A percentile compares a stretch with the other conserved stretches of the same genome.
These are phyloP conservation scores for Halichondria panicea DNA, from an alignment of 37 sponge, comb jelly and placozoan species.

Conservation along the genomic window DNA sequence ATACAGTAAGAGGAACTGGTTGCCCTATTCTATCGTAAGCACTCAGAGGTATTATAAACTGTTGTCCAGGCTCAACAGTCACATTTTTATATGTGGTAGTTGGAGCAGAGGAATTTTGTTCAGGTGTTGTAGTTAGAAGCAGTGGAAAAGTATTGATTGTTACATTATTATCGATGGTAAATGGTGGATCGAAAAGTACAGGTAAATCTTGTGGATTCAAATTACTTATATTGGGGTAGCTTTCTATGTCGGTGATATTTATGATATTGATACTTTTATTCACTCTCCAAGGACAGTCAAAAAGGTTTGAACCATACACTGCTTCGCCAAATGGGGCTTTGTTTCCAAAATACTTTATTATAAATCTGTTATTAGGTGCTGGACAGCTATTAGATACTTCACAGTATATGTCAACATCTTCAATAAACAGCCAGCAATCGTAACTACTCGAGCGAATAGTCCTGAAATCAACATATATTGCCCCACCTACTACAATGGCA, in stretches of 20 bases:
- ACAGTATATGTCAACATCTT: slow-evolving; percentile 8
- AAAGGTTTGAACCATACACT: slow-evolving; percentile 26
- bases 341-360: slow-evolving; percentile 2
- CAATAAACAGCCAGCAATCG: slow-evolving; percentile 39
- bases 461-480: slow-evolving; percentile 19
- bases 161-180: background rate
- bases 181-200: background rate
- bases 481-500: slow-evolving; percentile 22
- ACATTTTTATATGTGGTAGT: no score
- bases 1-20: background rate
- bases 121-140: background rate
- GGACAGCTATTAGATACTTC: background rate
- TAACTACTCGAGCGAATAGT: background rate
- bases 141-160: background rate
- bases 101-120: no score
- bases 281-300: slow-evolving; percentile 17
- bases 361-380: background rate
- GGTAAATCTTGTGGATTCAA: background rate
- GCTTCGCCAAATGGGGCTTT: slow-evolving; percentile 2
- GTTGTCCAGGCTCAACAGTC: background rate
- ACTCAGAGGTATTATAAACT: background rate
- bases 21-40: background rate
- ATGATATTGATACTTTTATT: no score
- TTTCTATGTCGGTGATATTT: background rate
- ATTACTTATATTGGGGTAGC: background rate